Evolutionary conservation across 2,888 invertebrate species (phyloP), one percentile per base, ranked within the genome.

Genomic region (Zhuqinia jingwanae): DNA sequence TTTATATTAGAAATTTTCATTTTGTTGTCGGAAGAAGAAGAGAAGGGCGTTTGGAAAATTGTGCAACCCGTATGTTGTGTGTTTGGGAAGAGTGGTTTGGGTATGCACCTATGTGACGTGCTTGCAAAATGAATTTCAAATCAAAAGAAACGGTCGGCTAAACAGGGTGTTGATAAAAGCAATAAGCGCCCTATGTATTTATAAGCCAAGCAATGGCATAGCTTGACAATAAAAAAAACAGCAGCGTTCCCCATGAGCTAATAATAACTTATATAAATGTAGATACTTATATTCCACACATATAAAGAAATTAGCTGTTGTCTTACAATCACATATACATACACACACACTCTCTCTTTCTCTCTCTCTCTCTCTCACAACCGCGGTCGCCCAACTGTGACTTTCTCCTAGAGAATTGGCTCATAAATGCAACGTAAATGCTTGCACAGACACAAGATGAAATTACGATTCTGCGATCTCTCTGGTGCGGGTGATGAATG

Each of bases 91-190:
- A 17, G n/a, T 6, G 42, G 42, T 8, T 5, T 11, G 42, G 5
- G 5, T 42, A 42, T 42, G 42, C 6, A 11, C n/a, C n/a, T n/a
- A n/a, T n/a, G n/a, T n/a, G 17, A 42, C 6, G 30, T 13, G 42
- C 60, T 45, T 50, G 36, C 77, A 42, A 60, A 80, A 53, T 56
- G 80, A 60, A 80, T 80, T 68, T 53, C 70, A 56, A 56, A 27
- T 53, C 30, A 42, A 53, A 80, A 25, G 80, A 53, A 36, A 80
- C 36, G 70, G 42, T 68, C 56, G 13, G 56, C 42, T 70, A 70
- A 80, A 70, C 80, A 80, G 36, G 15, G 56, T 11, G 30, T 53
- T 80, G 80, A 68, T 70, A 80, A 65, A 68, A 68, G 80, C 68
- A 80, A 68, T 80, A 70, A 80, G 80, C 56, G 50, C 63, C 36